phyloP scores from a whole-genome alignment of 2,113 vertebrate species.

The Oceanites oceanicus region DNA sequence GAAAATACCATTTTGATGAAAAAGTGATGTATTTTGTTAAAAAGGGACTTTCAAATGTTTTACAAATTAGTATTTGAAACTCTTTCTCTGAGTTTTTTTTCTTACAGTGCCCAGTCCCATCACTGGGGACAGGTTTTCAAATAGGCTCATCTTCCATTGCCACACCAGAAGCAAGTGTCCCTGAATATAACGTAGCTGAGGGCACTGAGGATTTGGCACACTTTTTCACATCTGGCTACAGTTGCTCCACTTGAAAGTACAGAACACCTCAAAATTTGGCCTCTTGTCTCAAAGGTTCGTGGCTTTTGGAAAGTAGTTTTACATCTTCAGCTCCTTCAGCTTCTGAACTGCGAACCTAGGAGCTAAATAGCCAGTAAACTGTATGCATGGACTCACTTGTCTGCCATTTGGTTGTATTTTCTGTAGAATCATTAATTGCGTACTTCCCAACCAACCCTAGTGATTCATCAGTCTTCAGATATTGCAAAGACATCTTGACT shows the following conservation, averaged over 20 bases:
- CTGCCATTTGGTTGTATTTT: background rate
- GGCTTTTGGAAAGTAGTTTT: background rate
- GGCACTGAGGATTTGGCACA: background rate
- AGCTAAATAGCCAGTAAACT: background rate
- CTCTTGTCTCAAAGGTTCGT: background rate
- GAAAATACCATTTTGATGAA: background rate
- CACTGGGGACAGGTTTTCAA: background rate
- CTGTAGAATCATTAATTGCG: background rate
- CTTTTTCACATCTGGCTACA: background rate
- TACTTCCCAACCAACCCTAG: background rate
- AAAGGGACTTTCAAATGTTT: background rate
- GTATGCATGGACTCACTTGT: background rate
- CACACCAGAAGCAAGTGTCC: background rate
- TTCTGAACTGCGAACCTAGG: background rate
- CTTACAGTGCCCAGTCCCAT: background rate
- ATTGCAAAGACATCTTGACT: background rate
- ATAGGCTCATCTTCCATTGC: background rate
- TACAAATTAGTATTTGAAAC: background rate
- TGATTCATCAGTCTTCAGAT: background rate
- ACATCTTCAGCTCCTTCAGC: background rate
- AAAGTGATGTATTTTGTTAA: background rate
- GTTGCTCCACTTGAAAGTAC: background rate
- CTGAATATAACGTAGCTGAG: background rate
- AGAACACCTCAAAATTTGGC: background rate
- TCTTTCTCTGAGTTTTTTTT: background rate